phyloP scores from a whole-genome alignment of 2,113 vertebrate species.

The Crotophaga sulcirostris region DNA sequence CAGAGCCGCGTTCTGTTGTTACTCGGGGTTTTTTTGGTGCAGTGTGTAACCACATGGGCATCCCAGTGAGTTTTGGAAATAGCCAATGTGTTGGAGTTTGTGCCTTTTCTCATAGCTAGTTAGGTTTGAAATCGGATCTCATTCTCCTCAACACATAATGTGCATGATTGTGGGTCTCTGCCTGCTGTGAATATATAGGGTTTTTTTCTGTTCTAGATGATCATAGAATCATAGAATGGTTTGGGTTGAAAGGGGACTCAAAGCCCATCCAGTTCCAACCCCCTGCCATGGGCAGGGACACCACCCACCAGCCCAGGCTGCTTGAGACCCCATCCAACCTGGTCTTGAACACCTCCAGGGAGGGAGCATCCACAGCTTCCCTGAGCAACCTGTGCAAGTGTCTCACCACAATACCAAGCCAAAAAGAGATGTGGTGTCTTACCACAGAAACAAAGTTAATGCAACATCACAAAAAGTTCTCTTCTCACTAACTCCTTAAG shows the following conservation, averaged over 20 bases:
- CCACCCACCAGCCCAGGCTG: too few species aligned
- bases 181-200: rapidly evolving
- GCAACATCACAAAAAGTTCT: background rate
- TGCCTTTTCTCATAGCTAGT: background rate
- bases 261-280: too few species aligned
- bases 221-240: too few species aligned
- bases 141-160: rapidly evolving
- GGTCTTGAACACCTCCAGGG: too few species aligned
- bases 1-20: rapidly evolving
- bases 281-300: too few species aligned
- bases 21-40: background rate
- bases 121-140: background rate
- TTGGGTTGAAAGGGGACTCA: too few species aligned
- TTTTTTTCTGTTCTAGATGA: background rate
- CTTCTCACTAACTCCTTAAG: background rate
- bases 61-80: background rate
- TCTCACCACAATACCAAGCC: background rate
- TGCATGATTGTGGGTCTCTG: background rate
- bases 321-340: too few species aligned
- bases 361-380: too few species aligned
- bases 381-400: too few species aligned
- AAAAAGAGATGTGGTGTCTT: background rate
- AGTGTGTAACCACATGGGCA: rapidly evolving
- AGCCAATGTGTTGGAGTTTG: background rate
- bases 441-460: background rate